phyloP scores from a whole-genome alignment of 1,140 invertebrate species.

The Drosophila quadrilineata region DNA sequence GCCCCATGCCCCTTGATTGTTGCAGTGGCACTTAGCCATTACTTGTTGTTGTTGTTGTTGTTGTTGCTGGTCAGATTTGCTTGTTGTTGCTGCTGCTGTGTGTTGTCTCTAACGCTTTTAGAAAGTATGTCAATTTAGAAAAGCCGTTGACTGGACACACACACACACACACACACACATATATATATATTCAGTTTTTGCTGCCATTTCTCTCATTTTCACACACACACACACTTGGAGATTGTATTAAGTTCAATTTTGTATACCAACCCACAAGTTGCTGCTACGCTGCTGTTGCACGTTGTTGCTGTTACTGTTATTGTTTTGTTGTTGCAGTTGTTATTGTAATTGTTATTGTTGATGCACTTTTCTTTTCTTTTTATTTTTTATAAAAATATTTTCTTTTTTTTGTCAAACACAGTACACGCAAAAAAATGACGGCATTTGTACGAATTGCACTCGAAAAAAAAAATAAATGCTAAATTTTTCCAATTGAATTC shows the following conservation, averaged over 20 bases:
- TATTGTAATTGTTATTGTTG: slow-evolving; percentile 2
- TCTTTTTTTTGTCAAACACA: slow-evolving; percentile 28
- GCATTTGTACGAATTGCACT: slow-evolving; percentile 29
- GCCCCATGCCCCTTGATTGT: slow-evolving; percentile 14
- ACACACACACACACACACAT: slow-evolving; percentile 17
- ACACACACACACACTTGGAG: too few species aligned
- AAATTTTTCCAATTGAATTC: too few species aligned
- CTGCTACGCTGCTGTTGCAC: not conserved
- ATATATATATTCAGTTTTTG: not conserved
- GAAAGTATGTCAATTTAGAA: slow-evolving; percentile 79
- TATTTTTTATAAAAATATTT: slow-evolving; percentile 2
- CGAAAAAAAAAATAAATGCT: too few species aligned
- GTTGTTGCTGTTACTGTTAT: not conserved
- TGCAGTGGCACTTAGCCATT: slow-evolving; percentile 35
- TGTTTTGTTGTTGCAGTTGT: not conserved
- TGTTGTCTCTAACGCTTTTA: slow-evolving; percentile 57
- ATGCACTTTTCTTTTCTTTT: slow-evolving; percentile 13
- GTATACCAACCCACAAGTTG: slow-evolving; percentile 23
- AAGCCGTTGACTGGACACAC: slow-evolving; percentile 69
- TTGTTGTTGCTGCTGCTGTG: slow-evolving; percentile 43
- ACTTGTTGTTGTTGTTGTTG: slow-evolving; percentile 24
- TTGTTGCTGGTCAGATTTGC: slow-evolving; percentile 25
- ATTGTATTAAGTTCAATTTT: slow-evolving; percentile 18
- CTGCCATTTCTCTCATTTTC: not conserved
- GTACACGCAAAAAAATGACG: slow-evolving; percentile 63